Evolutionary conservation across 2,797 vertebrate genomes (phyloP).

Genomic region (Karalla daura): DNA sequence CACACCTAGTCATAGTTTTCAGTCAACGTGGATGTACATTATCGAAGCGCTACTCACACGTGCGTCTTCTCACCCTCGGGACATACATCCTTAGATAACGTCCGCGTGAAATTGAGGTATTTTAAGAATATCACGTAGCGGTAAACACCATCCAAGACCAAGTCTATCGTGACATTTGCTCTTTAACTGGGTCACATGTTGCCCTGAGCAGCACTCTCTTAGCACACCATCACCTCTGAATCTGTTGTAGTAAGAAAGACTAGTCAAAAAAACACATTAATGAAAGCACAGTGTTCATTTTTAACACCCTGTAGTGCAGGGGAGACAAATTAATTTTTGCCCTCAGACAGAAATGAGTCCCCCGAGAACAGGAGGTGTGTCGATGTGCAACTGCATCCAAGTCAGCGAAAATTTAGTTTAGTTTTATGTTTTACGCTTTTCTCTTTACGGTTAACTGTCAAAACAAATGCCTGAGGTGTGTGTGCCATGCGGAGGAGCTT

Average conservation of each 20-base stretch:
- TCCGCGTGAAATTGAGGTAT: neutral
- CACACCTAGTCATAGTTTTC: conserved; percentile 3
- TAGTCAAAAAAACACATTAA: too few relatives aligned
- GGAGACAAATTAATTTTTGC: too few relatives aligned
- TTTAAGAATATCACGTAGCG: neutral
- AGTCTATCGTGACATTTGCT: neutral
- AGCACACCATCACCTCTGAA: too few relatives aligned
- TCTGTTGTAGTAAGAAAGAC: too few relatives aligned
- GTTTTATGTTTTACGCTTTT: neutral
- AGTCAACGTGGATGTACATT: neutral
- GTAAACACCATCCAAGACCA: conserved; percentile 1
- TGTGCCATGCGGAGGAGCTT: conserved; percentile 5
- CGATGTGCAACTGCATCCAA: too few relatives aligned
- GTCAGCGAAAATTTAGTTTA: neutral
- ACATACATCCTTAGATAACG: neutral
- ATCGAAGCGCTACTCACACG: neutral
- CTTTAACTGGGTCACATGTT: neutral
- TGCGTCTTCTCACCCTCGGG: neutral
- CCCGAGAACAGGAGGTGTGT: too few relatives aligned
- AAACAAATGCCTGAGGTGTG: conserved; percentile 15
- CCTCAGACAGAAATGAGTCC: too few relatives aligned
- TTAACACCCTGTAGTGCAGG: too few relatives aligned
- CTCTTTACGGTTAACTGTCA: neutral
- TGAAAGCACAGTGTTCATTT: neutral
- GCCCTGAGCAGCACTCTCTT: neutral